These are phyloP conservation scores for Ceratina calcarata DNA, from an alignment of 1,140 invertebrate species.

Conservation along the genomic window DNA sequence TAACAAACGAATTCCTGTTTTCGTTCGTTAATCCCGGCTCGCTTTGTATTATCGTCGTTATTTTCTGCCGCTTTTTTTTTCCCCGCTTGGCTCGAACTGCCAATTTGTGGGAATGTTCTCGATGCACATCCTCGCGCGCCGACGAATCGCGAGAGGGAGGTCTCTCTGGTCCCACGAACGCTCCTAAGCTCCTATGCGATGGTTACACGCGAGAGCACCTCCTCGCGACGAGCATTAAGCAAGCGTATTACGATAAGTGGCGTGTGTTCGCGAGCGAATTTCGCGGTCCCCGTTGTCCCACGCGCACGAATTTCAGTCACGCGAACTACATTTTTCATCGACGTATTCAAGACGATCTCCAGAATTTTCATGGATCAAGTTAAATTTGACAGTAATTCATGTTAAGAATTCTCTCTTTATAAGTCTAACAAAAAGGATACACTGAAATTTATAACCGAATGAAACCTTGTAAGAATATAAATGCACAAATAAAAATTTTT, in stretches of 20 bases:
- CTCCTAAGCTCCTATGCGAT: conserved; percentile 57
- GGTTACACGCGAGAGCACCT: conserved; percentile 69
- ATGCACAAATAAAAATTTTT: no score
- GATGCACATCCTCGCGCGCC: conserved; percentile 30
- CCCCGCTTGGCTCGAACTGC: conserved; percentile 31
- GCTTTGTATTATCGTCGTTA: conserved; percentile 37
- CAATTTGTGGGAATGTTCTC: conserved; percentile 66
- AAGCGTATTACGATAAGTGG: conserved; percentile 68
- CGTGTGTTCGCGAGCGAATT: conserved; percentile 32
- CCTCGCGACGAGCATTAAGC: conserved; percentile 70
- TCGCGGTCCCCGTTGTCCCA: conserved; percentile 51
- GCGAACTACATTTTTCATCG: neutral
- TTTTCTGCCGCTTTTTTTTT: conserved; percentile 26
- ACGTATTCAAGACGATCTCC: no score
- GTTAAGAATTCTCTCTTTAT: no score
- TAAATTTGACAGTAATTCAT: no score
- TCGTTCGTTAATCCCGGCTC: conserved; percentile 53
- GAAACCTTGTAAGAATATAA: no score
- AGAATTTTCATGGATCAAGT: neutral
- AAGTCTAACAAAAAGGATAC: no score
- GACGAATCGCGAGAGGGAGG: conserved; percentile 64
- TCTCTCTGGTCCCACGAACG: conserved; percentile 75
- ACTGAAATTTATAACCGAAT: no score
- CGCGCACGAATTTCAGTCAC: conserved; percentile 38
- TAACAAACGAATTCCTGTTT: conserved; percentile 54